Evolutionary conservation across 1,140 invertebrate genomes (phyloP).

Genomic region (Drosophila nasuta): DNA sequence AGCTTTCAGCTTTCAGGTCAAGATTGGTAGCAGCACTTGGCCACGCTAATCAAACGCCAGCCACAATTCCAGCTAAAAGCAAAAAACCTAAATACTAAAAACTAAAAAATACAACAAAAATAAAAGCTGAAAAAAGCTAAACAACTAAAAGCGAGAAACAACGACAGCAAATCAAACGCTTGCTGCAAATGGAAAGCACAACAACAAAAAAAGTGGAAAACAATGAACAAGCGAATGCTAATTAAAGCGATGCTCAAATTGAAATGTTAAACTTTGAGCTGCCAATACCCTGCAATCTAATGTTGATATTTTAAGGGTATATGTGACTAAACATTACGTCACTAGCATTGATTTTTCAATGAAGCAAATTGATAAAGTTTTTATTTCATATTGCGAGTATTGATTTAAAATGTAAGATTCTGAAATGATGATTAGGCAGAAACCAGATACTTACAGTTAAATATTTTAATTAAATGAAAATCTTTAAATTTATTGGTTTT

Average conservation of each 20-base stretch:
- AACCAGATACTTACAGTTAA: no score
- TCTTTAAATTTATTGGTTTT: no score
- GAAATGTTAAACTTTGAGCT: conserved; percentile 78
- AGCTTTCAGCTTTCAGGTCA: conserved; percentile 58
- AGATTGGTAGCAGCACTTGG: conserved; percentile 62
- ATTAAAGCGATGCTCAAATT: conserved; percentile 80
- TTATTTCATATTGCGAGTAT: no score
- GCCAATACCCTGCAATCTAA: conserved; percentile 35
- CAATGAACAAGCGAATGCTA: conserved; percentile 80
- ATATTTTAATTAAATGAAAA: no score
- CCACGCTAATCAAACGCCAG: conserved; percentile 69
- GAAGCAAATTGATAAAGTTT: fast-evolving
- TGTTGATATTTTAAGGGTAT: not conserved
- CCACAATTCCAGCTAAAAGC: conserved; percentile 47
- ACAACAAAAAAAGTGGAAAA: conserved; percentile 45
- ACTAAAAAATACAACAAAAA: conserved; percentile 25
- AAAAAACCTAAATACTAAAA: conserved; percentile 48
- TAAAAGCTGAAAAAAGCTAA: conserved; percentile 52
- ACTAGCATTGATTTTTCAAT: no score
- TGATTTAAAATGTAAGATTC: no score
- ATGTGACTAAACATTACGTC: not conserved
- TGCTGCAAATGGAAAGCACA: conserved; percentile 51
- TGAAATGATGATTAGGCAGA: no score
- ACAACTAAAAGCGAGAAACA: conserved; percentile 48
- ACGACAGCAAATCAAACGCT: conserved; percentile 52